phyloP scores from a whole-genome alignment of 35 echinoderm and acorn worm genomes.

The Antedon bifida region DNA sequence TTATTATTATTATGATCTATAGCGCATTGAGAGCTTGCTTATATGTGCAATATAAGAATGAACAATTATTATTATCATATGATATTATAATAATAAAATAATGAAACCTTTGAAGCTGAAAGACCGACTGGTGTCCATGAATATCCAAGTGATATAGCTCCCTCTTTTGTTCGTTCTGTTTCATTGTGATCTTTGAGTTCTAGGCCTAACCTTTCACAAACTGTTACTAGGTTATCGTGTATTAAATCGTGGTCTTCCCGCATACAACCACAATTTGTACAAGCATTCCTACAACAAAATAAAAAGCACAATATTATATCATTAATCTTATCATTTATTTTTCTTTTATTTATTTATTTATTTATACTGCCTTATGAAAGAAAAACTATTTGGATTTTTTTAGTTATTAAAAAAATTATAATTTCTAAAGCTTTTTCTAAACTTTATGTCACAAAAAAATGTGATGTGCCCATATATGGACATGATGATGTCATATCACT shows the following conservation, averaged over 20 bases:
- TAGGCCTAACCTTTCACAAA: slow-evolving; percentile 61
- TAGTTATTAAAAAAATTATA: no score
- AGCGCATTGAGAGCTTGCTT: no score
- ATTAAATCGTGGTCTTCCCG: slow-evolving; percentile 90
- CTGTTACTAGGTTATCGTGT: slow-evolving; percentile 89
- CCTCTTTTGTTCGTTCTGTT: slow-evolving; percentile 56
- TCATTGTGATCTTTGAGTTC: slow-evolving; percentile 39
- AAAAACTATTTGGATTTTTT: background rate
- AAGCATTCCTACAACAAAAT: slow-evolving; percentile 52
- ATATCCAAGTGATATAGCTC: slow-evolving; percentile 68
- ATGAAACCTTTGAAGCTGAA: slow-evolving; percentile 83
- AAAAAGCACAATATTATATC: background rate
- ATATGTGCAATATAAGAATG: no score
- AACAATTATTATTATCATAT: no score
- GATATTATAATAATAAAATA: no score
- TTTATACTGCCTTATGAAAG: no score
- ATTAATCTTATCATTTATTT: background rate
- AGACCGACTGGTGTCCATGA: slow-evolving; percentile 85
- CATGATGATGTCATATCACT: no score
- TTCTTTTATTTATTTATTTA: background rate
- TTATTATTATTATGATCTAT: no score
- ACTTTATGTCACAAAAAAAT: no score
- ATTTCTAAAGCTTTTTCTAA: no score
- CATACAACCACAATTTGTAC: slow-evolving; percentile 63
- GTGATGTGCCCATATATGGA: no score